Evolutionary conservation across 2,113 vertebrate genomes (phyloP).

Genomic region (Myocastor coypus): DNA sequence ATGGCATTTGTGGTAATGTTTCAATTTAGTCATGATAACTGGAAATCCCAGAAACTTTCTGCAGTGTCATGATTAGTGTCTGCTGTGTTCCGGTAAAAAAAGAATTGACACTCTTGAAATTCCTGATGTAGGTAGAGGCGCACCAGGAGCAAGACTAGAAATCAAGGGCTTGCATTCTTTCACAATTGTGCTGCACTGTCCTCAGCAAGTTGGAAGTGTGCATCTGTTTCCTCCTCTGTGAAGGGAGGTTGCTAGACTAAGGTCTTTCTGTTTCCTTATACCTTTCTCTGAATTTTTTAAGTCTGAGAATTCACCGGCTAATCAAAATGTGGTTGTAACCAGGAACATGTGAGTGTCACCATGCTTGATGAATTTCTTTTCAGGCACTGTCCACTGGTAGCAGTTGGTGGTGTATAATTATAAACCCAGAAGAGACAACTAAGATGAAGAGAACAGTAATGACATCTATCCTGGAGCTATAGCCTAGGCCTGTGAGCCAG

Average conservation of each 20-base stretch:
- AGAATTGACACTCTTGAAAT: neutral
- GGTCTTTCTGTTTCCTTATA: neutral
- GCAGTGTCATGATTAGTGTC: slow-evolving; percentile 6
- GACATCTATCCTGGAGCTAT: neutral
- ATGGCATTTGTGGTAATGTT: slow-evolving; percentile 75
- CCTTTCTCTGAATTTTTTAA: neutral
- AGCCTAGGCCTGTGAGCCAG: neutral
- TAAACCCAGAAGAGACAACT: neutral
- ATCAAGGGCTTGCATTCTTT: neutral
- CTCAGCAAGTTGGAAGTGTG: neutral
- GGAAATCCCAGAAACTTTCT: slow-evolving; percentile 63
- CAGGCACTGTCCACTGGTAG: neutral
- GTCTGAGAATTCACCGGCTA: slow-evolving; percentile 17
- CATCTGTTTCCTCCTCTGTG: neutral
- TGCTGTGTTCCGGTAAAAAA: neutral
- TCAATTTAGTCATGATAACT: slow-evolving; percentile 57
- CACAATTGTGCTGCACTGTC: neutral
- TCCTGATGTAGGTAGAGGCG: neutral
- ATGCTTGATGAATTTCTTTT: neutral
- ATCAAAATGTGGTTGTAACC: neutral
- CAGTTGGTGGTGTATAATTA: neutral
- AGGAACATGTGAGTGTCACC: neutral
- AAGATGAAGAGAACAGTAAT: neutral
- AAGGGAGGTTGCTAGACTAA: neutral
- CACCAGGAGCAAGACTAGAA: neutral